Conservation (phyloP, 2,113 vertebrate genomes). For the Oryzias javanicus region DNA sequence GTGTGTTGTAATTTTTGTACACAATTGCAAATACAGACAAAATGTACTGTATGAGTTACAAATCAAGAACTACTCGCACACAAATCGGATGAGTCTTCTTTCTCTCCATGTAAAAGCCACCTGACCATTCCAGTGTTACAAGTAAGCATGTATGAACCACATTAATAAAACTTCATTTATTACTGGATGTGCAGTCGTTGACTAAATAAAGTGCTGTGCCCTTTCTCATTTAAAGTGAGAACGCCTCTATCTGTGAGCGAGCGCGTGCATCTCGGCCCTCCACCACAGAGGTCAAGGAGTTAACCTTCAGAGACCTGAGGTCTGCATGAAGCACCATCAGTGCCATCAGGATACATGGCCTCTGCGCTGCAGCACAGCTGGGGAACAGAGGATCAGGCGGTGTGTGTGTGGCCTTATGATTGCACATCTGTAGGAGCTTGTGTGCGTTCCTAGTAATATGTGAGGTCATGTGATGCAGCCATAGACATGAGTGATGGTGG, state of each 20-base stretch:
- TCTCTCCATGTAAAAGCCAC: neutral
- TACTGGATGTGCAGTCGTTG: slow-evolving; percentile 1
- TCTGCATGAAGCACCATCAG: slow-evolving; percentile 68
- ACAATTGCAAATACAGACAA: too few relatives aligned
- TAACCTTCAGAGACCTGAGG: slow-evolving; percentile 69
- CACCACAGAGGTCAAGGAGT: slow-evolving; percentile 48
- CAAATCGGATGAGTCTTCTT: too few relatives aligned
- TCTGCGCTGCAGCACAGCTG: slow-evolving; percentile 45
- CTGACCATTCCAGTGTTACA: neutral
- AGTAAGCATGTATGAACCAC: neutral
- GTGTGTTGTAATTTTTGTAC: too few relatives aligned
- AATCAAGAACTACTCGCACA: too few relatives aligned
- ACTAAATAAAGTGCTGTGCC: neutral
- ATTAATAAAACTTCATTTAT: neutral
- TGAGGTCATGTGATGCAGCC: slow-evolving; percentile 1
- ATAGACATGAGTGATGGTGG: slow-evolving; percentile 29
- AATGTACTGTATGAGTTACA: too few relatives aligned
- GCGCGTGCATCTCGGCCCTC: slow-evolving; percentile 48
- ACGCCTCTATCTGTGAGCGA: slow-evolving; percentile 4
- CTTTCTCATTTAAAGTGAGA: neutral
- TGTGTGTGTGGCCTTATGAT: slow-evolving; percentile 27
- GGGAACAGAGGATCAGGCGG: slow-evolving; percentile 26
- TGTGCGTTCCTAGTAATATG: slow-evolving; percentile 25
- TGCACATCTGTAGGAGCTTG: slow-evolving; percentile 48
- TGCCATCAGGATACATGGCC: slow-evolving; percentile 70